phyloP scores from a whole-genome alignment of 2,797 vertebrate genomes.

The Discoglossus pictus region DNA sequence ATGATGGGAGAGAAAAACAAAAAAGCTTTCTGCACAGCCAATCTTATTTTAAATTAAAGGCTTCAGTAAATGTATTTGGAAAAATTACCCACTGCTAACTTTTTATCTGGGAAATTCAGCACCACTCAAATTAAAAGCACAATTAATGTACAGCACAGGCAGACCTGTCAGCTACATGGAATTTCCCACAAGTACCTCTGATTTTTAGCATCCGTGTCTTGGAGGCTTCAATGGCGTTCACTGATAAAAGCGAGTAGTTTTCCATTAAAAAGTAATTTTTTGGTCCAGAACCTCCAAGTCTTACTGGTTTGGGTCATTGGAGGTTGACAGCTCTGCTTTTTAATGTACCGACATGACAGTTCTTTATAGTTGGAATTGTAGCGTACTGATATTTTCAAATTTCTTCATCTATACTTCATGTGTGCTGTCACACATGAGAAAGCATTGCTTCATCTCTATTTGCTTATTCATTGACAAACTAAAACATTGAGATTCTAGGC shows the following conservation, averaged over 20 bases:
- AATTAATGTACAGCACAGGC: background rate
- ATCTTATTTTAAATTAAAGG: no score
- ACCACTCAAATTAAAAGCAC: no score
- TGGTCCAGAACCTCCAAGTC: background rate
- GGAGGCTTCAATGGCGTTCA: background rate
- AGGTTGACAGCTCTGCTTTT: background rate
- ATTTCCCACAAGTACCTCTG: background rate
- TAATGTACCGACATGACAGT: background rate
- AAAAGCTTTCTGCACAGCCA: no score
- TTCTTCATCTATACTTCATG: background rate
- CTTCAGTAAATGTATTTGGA: no score
- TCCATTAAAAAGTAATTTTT: slow-evolving; percentile 10
- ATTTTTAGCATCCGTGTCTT: background rate
- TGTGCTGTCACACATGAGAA: background rate
- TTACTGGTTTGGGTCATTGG: background rate
- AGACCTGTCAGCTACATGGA: no score
- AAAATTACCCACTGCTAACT: no score
- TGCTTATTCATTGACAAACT: background rate
- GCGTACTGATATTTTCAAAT: background rate
- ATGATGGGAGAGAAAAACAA: no score
- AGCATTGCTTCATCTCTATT: background rate
- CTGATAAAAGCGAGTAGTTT: slow-evolving; percentile 2
- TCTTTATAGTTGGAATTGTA: background rate
- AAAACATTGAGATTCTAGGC: background rate
- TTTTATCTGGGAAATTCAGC: no score